Evolutionary conservation across 2,797 vertebrate genomes (phyloP).

Genomic region (Pantherophis alleghaniensis): DNA sequence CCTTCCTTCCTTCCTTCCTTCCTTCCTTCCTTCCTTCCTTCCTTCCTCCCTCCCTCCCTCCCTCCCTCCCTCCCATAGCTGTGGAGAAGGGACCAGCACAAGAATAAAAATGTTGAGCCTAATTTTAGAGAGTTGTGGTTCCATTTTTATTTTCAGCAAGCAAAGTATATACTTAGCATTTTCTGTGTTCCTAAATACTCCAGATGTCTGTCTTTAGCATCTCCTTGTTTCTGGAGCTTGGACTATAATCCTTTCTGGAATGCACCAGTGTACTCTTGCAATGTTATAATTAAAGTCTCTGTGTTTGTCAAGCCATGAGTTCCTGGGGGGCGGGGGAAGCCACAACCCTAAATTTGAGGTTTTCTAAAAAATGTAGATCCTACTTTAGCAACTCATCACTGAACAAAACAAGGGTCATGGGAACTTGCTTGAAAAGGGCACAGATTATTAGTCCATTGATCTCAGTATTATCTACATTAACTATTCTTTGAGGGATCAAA

Average conservation of each 20-base stretch:
- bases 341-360: neutral
- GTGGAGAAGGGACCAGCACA: neutral
- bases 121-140: conserved; percentile 43
- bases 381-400: conserved; percentile 1
- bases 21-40: neutral
- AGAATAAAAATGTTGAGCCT: neutral
- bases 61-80: neutral
- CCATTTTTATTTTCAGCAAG: conserved; percentile 55
- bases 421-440: neutral
- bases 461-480: neutral
- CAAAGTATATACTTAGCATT: conserved; percentile 4
- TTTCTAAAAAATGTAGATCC: neutral
- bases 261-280: neutral
- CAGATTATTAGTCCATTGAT: neutral
- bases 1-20: neutral
- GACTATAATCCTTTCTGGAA: conserved; percentile 37
- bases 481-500: neutral
- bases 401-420: neutral
- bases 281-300: conserved; percentile 41
- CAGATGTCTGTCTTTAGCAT: conserved; percentile 7
- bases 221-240: neutral
- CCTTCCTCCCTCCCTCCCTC: no score
- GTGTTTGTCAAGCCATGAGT: conserved; percentile 37
- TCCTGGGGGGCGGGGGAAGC: neutral
- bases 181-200: conserved; percentile 22